phyloP scores from a whole-genome alignment of 2,797 vertebrate genomes.

The Gymnothorax javanicus region DNA sequence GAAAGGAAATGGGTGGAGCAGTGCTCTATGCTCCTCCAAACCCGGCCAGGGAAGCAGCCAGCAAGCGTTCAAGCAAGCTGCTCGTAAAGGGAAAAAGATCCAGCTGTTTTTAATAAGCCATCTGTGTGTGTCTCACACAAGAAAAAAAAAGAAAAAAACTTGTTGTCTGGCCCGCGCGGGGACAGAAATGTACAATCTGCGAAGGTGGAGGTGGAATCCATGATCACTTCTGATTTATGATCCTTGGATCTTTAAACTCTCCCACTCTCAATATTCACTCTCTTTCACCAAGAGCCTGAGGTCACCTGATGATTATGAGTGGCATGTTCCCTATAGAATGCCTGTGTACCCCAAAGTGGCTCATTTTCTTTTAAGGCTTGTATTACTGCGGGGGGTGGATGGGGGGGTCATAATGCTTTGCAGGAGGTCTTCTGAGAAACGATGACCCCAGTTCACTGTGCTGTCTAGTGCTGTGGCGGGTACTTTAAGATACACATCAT shows the following conservation, averaged over 20 bases:
- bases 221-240: constrained; percentile 44
- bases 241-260: constrained; percentile 49
- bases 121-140: constrained; percentile 61
- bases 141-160: constrained; percentile 37
- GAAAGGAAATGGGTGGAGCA: constrained; percentile 93
- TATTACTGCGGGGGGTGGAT: neutral
- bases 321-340: constrained; percentile 64
- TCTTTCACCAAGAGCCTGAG: constrained; percentile 7
- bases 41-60: constrained; percentile 70
- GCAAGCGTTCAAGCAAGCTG: constrained; percentile 56
- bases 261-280: constrained; percentile 50
- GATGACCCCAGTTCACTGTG: neutral
- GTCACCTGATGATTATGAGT: constrained; percentile 48
- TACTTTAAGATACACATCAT: neutral
- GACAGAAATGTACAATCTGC: constrained; percentile 49
- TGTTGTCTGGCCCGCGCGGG: constrained; percentile 67
- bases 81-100: constrained; percentile 61
- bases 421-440: constrained; percentile 8
- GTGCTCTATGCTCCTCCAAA: constrained; percentile 72
- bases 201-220: constrained; percentile 43
- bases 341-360: constrained; percentile 49
- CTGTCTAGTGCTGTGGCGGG: neutral
- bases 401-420: neutral
- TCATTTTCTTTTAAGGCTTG: neutral
- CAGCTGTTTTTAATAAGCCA: constrained; percentile 82